Base-by-base conservation (phyloP, 2,888 invertebrate species). In the Ophion ventricosus region DNA sequence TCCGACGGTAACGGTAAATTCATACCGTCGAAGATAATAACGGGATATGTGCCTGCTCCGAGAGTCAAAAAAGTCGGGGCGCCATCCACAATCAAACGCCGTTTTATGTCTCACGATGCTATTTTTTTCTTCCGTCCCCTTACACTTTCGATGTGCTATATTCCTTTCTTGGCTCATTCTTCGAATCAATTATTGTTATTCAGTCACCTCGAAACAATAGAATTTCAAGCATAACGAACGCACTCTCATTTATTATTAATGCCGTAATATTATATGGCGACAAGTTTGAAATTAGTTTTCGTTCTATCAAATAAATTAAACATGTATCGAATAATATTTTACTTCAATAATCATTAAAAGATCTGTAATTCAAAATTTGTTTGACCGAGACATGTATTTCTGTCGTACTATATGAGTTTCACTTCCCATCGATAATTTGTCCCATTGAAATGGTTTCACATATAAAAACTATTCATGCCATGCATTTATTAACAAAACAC, bases 21-120 rank as follows among this genome's bases (percentile, higher is more conserved):
- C 90, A 88, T 81, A 86, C 82, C 85, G 86, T 87, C 89, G 88
- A 88, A 89, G 89, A 90, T 91, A 91, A 90, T 91, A 91, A 91
- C 83, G 88, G 81, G 81, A 87, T 81, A 63, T 75, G 82, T 64
- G 66, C 14, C 64, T 29, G 73, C 75, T 64, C 49, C 80, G 85
- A 82, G 80, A 87, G 84, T 84, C 86, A 67, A 64, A 75, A 74
- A 85, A 86, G 85, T 84, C 82, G 83, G 80, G 80, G 80, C 81
- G 84, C 81, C 84, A 75, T 57, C 74, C 74, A 64, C 77, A 75
- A 56, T 67, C 83, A 64, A 69, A 49, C 78, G 57, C 69, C 64
- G 25, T 61, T 78, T 63, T 78, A 35, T 75, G 64, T 75, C 78
- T 78, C 64, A 67, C 77, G 81, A 69, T 69, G 49, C 70, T 54